Conservation (phyloP, 1,140 invertebrate genomes). For the Portunus trituberculatus region DNA sequence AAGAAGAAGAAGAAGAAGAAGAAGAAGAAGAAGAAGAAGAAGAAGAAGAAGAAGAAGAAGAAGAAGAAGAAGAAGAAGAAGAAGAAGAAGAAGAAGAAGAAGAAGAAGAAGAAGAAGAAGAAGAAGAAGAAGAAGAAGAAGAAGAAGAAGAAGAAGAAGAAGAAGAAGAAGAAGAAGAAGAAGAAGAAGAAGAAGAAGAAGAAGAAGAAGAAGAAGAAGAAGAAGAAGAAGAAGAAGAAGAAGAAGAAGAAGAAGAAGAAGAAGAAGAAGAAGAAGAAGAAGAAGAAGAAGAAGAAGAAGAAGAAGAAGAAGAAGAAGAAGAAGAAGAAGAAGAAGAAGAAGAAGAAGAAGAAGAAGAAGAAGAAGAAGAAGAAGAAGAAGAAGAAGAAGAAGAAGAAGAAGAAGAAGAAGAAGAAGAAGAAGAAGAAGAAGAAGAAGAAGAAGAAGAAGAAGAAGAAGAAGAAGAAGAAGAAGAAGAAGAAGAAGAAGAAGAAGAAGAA, state of each 20-base stretch:
- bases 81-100: background rate
- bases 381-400: background rate
- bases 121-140: background rate
- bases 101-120: background rate
- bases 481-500: background rate
- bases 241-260: background rate
- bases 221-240: background rate
- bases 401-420: background rate
- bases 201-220: background rate
- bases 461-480: background rate
- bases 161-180: background rate
- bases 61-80: background rate
- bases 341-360: background rate
- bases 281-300: background rate
- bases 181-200: background rate
- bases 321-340: background rate
- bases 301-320: background rate
- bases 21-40: background rate
- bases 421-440: background rate
- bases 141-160: background rate
- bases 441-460: background rate
- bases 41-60: background rate
- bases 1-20: background rate
- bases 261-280: background rate
- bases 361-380: background rate